phyloP scores from a whole-genome alignment of 2,888 invertebrate species.

The Malthinus flaveolus region DNA sequence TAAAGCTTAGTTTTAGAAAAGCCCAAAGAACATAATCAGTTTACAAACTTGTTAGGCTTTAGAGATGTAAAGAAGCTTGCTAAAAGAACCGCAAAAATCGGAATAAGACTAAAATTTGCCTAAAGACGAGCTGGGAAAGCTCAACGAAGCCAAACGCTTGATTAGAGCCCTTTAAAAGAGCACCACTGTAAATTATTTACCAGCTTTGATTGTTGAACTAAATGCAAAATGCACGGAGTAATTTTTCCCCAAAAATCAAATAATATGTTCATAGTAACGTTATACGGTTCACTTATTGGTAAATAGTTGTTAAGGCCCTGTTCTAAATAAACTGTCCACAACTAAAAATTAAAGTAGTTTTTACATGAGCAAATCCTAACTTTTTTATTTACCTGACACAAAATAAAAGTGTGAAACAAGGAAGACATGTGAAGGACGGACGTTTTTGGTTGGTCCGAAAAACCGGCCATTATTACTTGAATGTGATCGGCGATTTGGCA shows the following conservation, averaged over 20 bases:
- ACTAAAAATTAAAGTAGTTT: constrained; percentile 51
- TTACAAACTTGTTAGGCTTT: no score
- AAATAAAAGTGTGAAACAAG: constrained; percentile 93
- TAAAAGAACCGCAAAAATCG: no score
- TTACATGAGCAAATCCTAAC: neutral
- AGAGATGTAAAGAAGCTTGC: no score
- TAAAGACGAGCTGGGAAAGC: no score
- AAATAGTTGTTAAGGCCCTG: constrained; percentile 71
- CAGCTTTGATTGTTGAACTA: constrained; percentile 89
- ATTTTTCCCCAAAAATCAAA: constrained; percentile 99
- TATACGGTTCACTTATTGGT: constrained; percentile 72
- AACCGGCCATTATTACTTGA: constrained; percentile 94
- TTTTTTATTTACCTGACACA: constrained; percentile 77
- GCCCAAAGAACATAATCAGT: no score
- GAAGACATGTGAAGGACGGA: constrained; percentile 95
- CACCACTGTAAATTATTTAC: constrained; percentile 57
- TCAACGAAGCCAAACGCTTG: no score
- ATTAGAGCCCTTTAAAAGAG: neutral
- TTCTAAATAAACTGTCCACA: constrained; percentile 99
- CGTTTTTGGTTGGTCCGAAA: constrained; percentile 92
- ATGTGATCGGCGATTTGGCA: constrained; percentile 97
- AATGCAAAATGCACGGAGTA: constrained; percentile 91
- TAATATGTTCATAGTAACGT: constrained; percentile 77
- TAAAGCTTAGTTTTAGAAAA: no score
- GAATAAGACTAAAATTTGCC: no score